Conservation (phyloP, 2,888 invertebrate genomes). For the Myathropa florea region DNA sequence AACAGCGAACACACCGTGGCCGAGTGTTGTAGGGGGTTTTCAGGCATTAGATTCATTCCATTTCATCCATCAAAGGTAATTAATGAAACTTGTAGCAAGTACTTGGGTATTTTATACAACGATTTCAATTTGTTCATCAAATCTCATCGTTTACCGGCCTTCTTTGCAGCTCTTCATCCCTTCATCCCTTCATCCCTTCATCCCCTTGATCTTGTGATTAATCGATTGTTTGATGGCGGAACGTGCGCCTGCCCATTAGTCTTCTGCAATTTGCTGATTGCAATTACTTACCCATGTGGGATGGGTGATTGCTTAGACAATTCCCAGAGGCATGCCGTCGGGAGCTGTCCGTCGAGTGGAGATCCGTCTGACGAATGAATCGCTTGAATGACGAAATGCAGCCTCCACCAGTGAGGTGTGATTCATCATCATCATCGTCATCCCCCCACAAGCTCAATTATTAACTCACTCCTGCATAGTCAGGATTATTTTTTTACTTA, state of each 20-base stretch:
- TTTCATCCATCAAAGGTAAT: constrained; percentile 44
- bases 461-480: constrained; percentile 30
- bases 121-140: constrained; percentile 58
- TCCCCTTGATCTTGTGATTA: constrained; percentile 34
- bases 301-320: constrained; percentile 6
- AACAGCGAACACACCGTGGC: constrained; percentile 12
- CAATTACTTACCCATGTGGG: constrained; percentile 47
- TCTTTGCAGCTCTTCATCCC: neutral
- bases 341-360: neutral
- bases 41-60: neutral
- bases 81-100: constrained; percentile 38
- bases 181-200: neutral
- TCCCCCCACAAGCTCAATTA: neutral
- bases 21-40: neutral
- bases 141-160: constrained; percentile 8
- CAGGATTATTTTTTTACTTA: constrained; percentile 1
- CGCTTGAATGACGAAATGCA: constrained; percentile 56
- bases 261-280: constrained; percentile 63
- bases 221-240: constrained; percentile 50
- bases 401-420: neutral
- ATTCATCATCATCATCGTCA: constrained; percentile 43
- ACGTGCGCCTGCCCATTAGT: constrained; percentile 64
- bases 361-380: constrained; percentile 48
- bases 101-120: constrained; percentile 52
- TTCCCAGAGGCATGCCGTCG: constrained; percentile 46